Conservation (phyloP, 2,113 vertebrate genomes). For the Pithys albifrons region DNA sequence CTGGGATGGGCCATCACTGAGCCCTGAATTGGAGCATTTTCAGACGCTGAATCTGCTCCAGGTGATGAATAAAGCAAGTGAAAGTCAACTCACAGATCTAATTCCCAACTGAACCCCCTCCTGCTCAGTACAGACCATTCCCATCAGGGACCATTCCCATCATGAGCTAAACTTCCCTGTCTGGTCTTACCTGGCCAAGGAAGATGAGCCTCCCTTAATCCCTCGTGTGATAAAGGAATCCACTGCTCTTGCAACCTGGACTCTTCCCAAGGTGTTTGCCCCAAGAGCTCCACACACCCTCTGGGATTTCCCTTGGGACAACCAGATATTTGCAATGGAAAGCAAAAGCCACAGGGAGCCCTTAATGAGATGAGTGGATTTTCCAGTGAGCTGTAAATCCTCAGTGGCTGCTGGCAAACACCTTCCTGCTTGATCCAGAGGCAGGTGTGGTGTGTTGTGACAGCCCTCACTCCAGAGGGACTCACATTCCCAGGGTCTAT, state of each 20-base stretch:
- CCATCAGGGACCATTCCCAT: background rate
- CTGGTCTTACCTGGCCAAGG: background rate
- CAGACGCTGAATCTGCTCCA: accelerated
- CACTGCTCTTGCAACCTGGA: background rate
- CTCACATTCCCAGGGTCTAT: background rate
- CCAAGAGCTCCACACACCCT: accelerated
- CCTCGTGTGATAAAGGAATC: background rate
- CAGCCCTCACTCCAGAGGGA: background rate
- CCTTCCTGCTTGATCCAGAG: accelerated
- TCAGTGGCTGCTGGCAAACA: background rate
- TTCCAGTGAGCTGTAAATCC: conserved; percentile 53
- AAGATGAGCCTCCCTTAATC: background rate
- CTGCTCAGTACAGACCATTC: accelerated
- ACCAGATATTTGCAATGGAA: background rate
- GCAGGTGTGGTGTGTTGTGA: background rate
- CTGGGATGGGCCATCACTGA: accelerated
- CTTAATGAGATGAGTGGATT: conserved; percentile 66
- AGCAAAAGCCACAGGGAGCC: conserved; percentile 26
- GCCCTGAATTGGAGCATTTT: background rate
- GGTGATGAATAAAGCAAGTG: accelerated
- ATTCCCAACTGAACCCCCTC: background rate
- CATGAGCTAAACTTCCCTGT: background rate
- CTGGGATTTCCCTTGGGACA: background rate
- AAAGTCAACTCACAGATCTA: background rate
- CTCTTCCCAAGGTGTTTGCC: background rate